Conservation (phyloP, 2,113 vertebrate species). For the Bothrops jararaca region DNA sequence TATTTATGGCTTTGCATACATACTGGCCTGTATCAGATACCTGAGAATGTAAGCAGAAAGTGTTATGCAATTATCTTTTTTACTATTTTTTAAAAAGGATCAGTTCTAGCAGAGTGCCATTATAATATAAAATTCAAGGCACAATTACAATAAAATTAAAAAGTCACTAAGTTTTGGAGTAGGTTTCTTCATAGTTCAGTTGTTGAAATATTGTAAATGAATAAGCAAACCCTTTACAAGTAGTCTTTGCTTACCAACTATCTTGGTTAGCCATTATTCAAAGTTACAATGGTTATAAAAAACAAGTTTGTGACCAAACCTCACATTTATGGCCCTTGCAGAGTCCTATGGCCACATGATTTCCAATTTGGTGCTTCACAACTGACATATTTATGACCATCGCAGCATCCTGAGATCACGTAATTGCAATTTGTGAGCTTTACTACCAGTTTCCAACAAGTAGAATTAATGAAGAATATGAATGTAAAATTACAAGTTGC, state of each 20-base stretch:
- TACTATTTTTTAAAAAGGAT: background rate
- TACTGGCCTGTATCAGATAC: conserved; percentile 95
- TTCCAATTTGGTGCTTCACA: background rate
- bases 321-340: background rate
- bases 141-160: background rate
- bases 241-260: background rate
- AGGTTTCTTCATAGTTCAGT: background rate
- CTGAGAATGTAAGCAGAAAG: conserved; percentile 70
- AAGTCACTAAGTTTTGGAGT: background rate
- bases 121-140: background rate
- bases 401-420: background rate
- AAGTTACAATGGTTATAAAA: background rate
- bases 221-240: background rate
- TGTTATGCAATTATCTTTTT: conserved; percentile 8
- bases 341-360: background rate
- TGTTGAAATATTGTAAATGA: background rate
- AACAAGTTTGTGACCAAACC: background rate
- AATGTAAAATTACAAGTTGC: background rate
- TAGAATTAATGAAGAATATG: background rate
- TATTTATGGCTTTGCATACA: conserved; percentile 91
- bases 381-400: background rate
- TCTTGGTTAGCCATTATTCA: background rate
- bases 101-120: background rate
- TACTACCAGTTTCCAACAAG: background rate
- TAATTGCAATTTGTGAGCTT: background rate